Evolutionary conservation across 2,113 vertebrate genomes (phyloP), one percentile per base, ranked within the genome.

Genomic region (Mormyrus lacerda): DNA sequence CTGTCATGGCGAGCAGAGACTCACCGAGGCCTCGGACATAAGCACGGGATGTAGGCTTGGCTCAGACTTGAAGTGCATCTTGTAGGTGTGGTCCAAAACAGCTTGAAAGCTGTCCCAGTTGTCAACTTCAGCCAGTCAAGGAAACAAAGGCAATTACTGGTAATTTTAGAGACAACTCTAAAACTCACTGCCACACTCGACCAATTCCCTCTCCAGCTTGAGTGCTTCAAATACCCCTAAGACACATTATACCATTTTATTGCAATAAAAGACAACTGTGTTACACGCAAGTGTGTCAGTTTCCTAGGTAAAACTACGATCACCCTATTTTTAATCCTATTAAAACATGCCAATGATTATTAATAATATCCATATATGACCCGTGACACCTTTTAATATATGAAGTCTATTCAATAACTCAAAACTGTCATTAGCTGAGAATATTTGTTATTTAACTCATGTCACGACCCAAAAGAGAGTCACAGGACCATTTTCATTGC

Each of bases 31-130:
- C 94, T 99, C 98, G 2, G 98, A 99, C 98, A 99, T 99, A 90
- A 99, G 97, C 88, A 99, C 98, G 83, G 98, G 98, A 93, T 99
- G 98, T 91, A 99, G 94, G 92, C 97, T 97, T 88, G 98, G 97
- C 94, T 99, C 98, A 58, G 98, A 99, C 93, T 99, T 99, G 95
- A 99, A 97, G 89, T 99, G 98, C 97, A 97, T 99, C 95, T 98
- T 99, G 91, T 99, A 97, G 85, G 98, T 99, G 92, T 99, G 98
- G 94, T 99, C 98, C 94, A 99, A 91, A 94, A 99, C 99, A 88
- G 97, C 98, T 93, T 99, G 98, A 94, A 99, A 99, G 93, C 98
- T 99, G 73, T 99, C 98, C 98, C 98, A 99, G 91, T 99, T 98
- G 95, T 99, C 98, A 96, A 99, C 98, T 99, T 91, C 6, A 95